Base-by-base conservation (phyloP, 2,888 invertebrate genomes). In the Exocentrus adspersus region DNA sequence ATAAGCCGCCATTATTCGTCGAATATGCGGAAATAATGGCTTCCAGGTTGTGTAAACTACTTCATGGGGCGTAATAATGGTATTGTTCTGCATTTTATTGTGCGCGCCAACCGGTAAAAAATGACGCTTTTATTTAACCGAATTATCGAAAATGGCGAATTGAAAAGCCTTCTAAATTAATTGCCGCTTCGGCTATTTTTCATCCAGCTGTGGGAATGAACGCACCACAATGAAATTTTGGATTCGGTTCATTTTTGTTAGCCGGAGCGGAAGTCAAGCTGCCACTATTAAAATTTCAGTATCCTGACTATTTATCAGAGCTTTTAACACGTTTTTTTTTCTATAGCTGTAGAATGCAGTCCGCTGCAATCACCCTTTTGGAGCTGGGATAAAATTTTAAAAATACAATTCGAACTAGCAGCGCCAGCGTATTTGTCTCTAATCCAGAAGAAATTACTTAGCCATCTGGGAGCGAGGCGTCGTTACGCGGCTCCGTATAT, bases 71-170 rank as follows among this genome's bases (percentile, higher is more conserved):
- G 21, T 63, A 63, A 63, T 63, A 63, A 63, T 63, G 45, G 63
- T 50, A 50, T 41, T 45, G 54, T 60, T 45, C 59, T 63, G 63
- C 63, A 58, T 63, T 64, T 64, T 60, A 64, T 64, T 51, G 64
- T 32, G 43, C 10, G 28, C 28, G 53, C 20, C n/a, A n/a, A n/a
- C n/a, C 20, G 54, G 48, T 43, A 63, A 64, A 64, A 64, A 54
- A 54, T 54, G 43, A 51, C 48, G 41, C 46, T 24, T 28, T 54
- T 37, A 61, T 61, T 61, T 61, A 48, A 48, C 46, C 16, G 53
- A 51, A 43, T 43, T 59, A 59, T 41, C 24, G 50, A 50, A 51
- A 43, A 50, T 37, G 48, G 32, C 19, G 32, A 48, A 58, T 43
- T 59, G 54, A 54, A 54, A 42, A 16, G 54, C 54, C 17, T n/a